Percentiles rank a stretch among this genome's conserved stretches.
phyloP scores from a whole-genome alignment of 2,888 invertebrate species.

The Hydriomena furcata region DNA sequence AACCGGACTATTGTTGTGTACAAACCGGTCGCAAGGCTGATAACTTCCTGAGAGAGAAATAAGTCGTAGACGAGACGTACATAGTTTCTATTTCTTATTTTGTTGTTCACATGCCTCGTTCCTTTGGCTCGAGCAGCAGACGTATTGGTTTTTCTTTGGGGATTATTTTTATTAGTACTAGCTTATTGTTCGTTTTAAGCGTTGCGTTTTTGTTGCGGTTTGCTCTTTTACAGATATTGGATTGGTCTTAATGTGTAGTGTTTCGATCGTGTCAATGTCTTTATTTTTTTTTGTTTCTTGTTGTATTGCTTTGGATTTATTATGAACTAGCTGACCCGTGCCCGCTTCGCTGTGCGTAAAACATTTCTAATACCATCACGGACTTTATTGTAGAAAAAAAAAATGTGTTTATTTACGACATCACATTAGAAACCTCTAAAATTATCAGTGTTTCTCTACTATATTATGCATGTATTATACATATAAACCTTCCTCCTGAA shows the following conservation, averaged over 20 bases:
- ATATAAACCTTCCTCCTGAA: no score
- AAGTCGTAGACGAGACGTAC: slow-evolving; percentile 56
- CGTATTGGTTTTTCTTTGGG: slow-evolving; percentile 59
- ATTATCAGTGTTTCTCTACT: no score
- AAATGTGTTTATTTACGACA: no score
- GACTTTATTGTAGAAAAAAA: no score
- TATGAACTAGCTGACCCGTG: no score
- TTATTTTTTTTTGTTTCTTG: slow-evolving; percentile 1
- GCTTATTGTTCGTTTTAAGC: slow-evolving; percentile 43
- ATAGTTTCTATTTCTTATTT: slow-evolving; percentile 63
- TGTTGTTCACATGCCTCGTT: slow-evolving; percentile 55
- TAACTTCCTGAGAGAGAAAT: slow-evolving; percentile 74
- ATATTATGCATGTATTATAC: no score
- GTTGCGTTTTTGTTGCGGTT: slow-evolving; percentile 26
- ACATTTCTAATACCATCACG: no score
- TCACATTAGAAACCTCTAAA: no score
- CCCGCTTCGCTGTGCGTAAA: no score
- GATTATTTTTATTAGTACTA: slow-evolving; percentile 57
- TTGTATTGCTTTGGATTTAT: no score
- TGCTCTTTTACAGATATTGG: slow-evolving; percentile 26
- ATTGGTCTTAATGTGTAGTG: slow-evolving; percentile 4
- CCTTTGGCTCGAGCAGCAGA: slow-evolving; percentile 52
- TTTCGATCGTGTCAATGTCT: background rate
- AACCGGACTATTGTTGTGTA: slow-evolving; percentile 54
- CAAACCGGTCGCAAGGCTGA: slow-evolving; percentile 72